A percentile compares a stretch with the other conserved stretches of the same genome.
These are phyloP conservation scores for Merops nubicus DNA, from an alignment of 2,113 vertebrate genomes.

Conservation along the genomic window DNA sequence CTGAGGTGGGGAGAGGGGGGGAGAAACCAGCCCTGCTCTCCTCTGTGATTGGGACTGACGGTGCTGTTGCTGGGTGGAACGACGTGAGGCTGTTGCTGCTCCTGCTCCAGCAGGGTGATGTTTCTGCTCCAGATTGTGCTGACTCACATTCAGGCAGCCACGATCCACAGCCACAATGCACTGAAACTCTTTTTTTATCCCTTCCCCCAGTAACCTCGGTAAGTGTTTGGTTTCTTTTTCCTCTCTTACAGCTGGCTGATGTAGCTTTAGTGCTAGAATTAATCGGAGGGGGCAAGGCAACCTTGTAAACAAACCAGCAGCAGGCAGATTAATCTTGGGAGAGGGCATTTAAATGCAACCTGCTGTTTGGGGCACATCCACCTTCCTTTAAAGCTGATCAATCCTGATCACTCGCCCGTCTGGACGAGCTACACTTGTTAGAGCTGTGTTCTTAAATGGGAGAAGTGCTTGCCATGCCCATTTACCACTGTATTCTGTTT, in stretches of 20 bases:
- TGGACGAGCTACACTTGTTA: conserved; percentile 50
- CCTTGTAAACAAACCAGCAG: neutral
- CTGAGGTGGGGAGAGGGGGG: neutral
- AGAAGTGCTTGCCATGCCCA: conserved; percentile 71
- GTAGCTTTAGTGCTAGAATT: neutral
- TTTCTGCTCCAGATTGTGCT: conserved; percentile 51
- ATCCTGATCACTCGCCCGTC: neutral
- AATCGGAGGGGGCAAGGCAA: neutral
- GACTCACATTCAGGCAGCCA: conserved; percentile 59
- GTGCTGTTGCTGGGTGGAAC: conserved; percentile 66
- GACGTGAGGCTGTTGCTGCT: conserved; percentile 6
- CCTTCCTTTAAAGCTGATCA: conserved; percentile 39
- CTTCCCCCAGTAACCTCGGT: neutral
- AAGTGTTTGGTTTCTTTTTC: conserved; percentile 37
- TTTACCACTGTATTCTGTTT: conserved; percentile 75
- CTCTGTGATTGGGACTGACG: conserved; percentile 40
- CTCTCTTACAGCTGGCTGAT: neutral
- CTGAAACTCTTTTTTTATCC: neutral
- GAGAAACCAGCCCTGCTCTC: conserved; percentile 24
- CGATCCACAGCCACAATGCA: neutral
- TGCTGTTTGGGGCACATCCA: neutral
- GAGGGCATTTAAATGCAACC: conserved; percentile 18
- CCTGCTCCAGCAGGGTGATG: conserved; percentile 8
- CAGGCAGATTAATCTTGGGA: neutral
- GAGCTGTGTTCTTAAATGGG: conserved; percentile 63